Conservation (phyloP, 2,888 invertebrate genomes). For the Desoria tigrina region DNA sequence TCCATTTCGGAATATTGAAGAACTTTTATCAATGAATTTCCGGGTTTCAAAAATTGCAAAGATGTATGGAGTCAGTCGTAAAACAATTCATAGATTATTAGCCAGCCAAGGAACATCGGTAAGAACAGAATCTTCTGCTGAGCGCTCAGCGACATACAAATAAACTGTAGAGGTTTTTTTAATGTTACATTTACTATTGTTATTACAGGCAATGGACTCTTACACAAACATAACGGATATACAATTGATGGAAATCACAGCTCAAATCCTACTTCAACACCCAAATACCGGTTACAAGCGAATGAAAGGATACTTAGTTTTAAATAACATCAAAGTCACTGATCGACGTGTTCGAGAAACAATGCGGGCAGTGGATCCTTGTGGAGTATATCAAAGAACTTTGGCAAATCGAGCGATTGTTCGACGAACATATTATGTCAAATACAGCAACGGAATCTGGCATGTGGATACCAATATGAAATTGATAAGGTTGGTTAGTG, state of each 20-base stretch:
- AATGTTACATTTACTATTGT: neutral
- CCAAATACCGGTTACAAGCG: constrained; percentile 43
- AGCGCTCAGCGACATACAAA: neutral
- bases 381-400: constrained; percentile 29
- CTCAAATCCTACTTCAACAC: too few species aligned
- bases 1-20: neutral
- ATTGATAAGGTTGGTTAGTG: constrained; percentile 29
- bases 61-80: constrained; percentile 8
- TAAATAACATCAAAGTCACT: constrained; percentile 21
- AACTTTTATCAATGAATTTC: constrained; percentile 21
- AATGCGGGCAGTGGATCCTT: constrained; percentile 35
- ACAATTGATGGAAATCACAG: too few species aligned
- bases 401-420: constrained; percentile 30
- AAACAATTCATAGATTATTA: constrained; percentile 19
- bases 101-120: constrained; percentile 5
- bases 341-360: constrained; percentile 13
- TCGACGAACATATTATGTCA: constrained; percentile 34
- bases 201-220: too few species aligned
- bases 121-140: neutral
- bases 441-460: constrained; percentile 36
- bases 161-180: neutral
- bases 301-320: constrained; percentile 33
- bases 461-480: constrained; percentile 40
- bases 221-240: too few species aligned
- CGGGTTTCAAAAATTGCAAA: constrained; percentile 20